Conservation (phyloP, 2,888 invertebrate genomes). For the Heteropelma amictum region DNA sequence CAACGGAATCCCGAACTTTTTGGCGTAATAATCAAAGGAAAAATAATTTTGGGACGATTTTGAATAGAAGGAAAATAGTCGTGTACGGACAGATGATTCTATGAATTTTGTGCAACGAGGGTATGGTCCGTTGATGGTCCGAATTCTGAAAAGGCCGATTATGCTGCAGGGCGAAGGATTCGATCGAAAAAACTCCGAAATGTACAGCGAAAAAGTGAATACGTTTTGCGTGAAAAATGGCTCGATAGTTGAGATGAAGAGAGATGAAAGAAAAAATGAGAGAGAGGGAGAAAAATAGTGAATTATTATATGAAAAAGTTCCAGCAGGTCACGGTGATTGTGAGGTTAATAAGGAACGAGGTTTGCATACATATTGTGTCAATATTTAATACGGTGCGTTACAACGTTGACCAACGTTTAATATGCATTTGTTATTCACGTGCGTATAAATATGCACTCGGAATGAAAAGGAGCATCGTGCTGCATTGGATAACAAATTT, state of each 20-base stretch:
- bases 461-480: conserved; percentile 5
- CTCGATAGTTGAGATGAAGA: conserved; percentile 22
- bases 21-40: too few species aligned
- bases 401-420: too few species aligned
- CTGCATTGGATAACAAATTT: neutral
- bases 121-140: too few species aligned
- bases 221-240: neutral
- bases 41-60: too few species aligned
- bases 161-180: too few species aligned
- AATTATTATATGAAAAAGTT: conserved; percentile 55
- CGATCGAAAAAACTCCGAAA: too few species aligned
- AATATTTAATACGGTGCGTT: neutral
- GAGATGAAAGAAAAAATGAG: conserved; percentile 1
- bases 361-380: conserved; percentile 12
- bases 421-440: neutral
- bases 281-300: conserved; percentile 11
- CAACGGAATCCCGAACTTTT: too few species aligned
- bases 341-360: conserved; percentile 33
- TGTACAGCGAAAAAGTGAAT: too few species aligned
- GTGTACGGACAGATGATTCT: too few species aligned
- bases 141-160: too few species aligned
- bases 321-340: conserved; percentile 69
- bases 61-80: too few species aligned
- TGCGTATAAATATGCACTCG: neutral
- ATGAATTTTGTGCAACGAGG: too few species aligned